Base-by-base conservation (phyloP, 2,797 vertebrate species). In the Harpagifer antarcticus region DNA sequence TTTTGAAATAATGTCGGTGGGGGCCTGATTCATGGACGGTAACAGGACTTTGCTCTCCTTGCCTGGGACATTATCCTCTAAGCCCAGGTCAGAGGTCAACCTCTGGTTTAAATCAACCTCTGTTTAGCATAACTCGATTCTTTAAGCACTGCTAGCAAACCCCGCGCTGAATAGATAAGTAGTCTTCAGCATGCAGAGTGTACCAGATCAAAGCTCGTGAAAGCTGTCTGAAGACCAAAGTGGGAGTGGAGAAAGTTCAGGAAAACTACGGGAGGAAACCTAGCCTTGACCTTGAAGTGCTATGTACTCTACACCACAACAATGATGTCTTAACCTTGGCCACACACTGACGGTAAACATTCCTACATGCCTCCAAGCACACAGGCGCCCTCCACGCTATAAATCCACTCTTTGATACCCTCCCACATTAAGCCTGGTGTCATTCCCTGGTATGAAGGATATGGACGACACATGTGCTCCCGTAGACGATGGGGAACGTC, bases 1-100 rank as follows among this genome's bases (percentile, higher is more conserved):
- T 98, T 98, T 97, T 97, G 96, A 97, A 97, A 97, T 97, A 96
- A 96, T 93, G 95, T 96, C 94, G 91, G 84, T 92, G 93, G 93
- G 86, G 88, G 94, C 94, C 93, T 96, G 96, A 97, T 97, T 97
- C 96, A 96, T 96, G 95, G 95, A 95, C 84, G 84, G 94, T 95
- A 95, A 96, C 93, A 90, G 92, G 95, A 95, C 96, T 94, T 94
- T 94, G 91, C 95, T 96, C 95, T 92, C 93, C 92, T 96, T 96
- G 93, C 95, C 95, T 95, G 94, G 92, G 94, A 95, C 95, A 96
- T 96, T 95, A 95, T 96, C 94, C 94, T 94, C 93, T 92, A 91
- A 95, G 95, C 90, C 92, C 91, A 92, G 95, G 96, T 97, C 96
- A 96, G 88, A 91, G 96, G 94, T 96, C 93, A 91, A 88, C 77